A percentile compares a stretch with the other conserved stretches of the same genome.
These are phyloP conservation scores for Acrocephalus kingi DNA, from an alignment of 2,113 vertebrate species.

Conservation along the genomic window DNA sequence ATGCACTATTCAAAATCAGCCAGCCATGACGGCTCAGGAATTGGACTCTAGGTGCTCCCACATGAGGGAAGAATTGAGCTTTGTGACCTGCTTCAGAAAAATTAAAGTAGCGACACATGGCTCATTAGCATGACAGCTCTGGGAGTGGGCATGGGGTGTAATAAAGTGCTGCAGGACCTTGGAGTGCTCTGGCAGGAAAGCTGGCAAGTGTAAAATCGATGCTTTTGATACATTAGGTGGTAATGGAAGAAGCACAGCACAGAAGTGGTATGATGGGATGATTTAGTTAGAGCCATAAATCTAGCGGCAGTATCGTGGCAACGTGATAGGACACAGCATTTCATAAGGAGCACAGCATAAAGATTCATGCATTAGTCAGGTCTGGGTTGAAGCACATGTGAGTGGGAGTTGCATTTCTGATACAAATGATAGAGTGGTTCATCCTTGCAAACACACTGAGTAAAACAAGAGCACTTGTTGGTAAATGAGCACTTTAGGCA, in stretches of 20 bases:
- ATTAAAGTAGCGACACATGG: conserved; percentile 1
- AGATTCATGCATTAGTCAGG: conserved; percentile 24
- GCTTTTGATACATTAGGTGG: conserved; percentile 61
- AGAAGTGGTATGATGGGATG: conserved; percentile 57
- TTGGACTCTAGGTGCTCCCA: conserved; percentile 39
- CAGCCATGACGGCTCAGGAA: conserved; percentile 14
- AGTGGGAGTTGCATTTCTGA: background rate
- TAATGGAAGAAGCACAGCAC: conserved; percentile 56
- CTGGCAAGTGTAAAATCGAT: conserved; percentile 52
- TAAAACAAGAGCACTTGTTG: background rate
- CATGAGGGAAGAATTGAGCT: conserved; percentile 29
- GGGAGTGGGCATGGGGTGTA: conserved; percentile 11
- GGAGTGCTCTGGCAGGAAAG: conserved; percentile 1
- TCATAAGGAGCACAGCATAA: background rate
- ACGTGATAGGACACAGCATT: conserved; percentile 43
- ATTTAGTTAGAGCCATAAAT: conserved; percentile 65
- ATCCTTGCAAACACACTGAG: background rate
- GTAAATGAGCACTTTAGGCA: background rate
- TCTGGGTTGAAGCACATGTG: background rate
- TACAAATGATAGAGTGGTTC: background rate
- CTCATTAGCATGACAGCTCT: conserved; percentile 62
- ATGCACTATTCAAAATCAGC: conserved; percentile 12
- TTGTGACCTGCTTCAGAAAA: conserved; percentile 35
- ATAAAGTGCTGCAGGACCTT: conserved; percentile 50
- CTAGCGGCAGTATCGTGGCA: conserved; percentile 18